Evolutionary conservation across 2,113 vertebrate species (phyloP), one percentile per base, ranked within the genome.

Genomic region (Oenanthe oenanthe): DNA sequence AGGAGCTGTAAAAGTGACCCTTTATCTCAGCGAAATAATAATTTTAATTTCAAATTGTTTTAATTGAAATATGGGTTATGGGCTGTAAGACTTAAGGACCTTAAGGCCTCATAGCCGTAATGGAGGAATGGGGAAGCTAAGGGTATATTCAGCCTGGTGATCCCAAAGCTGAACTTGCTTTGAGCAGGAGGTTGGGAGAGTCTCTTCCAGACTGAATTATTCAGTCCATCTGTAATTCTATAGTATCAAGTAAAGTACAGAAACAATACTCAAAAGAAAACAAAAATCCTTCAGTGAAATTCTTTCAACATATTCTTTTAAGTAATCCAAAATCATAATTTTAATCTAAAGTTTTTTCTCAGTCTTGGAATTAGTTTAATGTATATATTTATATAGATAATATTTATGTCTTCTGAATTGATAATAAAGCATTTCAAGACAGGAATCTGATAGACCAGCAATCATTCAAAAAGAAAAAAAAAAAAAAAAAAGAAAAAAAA

Each of bases 1-100:
- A 84, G 56, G 47, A 89, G 43, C n/a, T 87, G 66, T 76, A 82
- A 93, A 93, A 95, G 71, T 78, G 77, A 93, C 50, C 38, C 54
- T 93, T 56, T 94, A 65, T 90, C 48, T 91, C 29, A 92, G 42
- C 13, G 4, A 94, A 96, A 93, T 34, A 74, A 92, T 88, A 10
- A 72, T 74, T 96, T 92, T 48, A 78, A 87, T 68, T 93, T 90
- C 58, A 93, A 95, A 82, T 24, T 6, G 26, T 84, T 88, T 88
- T 93, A 92, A 89, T 63, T 92, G 48, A 96, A 93, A 65, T 88
- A 65, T 42, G 40, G 43, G 21, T 89, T 93, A 87, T 50, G 43
- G 29, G 54, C 25, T 88, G 48, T 63, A 72, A 72, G 54, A 74
- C 91, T 47, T 71, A 62, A 78, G 21, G 31, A 5, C 10, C 47